Conservation (phyloP, 2,113 vertebrate species). For the Bothrops jararaca region DNA sequence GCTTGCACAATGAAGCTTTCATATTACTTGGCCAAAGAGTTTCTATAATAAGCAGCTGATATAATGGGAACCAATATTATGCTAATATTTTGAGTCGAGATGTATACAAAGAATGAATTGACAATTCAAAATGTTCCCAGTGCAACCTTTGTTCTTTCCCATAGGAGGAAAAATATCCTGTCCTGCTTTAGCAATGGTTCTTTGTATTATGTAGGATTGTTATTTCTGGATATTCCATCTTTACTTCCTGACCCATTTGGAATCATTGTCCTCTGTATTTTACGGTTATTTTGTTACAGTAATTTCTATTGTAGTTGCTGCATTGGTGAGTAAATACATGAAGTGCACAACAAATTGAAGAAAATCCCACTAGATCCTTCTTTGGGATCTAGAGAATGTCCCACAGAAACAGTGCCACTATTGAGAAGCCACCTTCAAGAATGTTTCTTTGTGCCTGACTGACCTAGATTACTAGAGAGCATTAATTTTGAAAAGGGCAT, state of each 20-base stretch:
- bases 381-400: background rate
- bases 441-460: background rate
- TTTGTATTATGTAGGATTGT: background rate
- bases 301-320: background rate
- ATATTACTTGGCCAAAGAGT: slow-evolving; percentile 12
- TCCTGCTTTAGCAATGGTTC: background rate
- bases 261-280: background rate
- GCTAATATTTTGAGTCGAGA: slow-evolving; percentile 53
- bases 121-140: slow-evolving; percentile 32
- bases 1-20: slow-evolving; percentile 29
- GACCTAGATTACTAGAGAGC: background rate
- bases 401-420: background rate
- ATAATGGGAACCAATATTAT: slow-evolving; percentile 20
- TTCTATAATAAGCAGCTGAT: slow-evolving; percentile 32
- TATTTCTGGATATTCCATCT: background rate
- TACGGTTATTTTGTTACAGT: background rate
- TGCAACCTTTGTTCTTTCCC: slow-evolving; percentile 7
- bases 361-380: background rate
- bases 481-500: background rate
- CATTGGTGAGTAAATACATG: background rate
- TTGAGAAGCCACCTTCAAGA: background rate
- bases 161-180: slow-evolving; percentile 20
- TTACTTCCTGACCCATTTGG: background rate
- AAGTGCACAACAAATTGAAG: background rate
- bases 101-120: slow-evolving; percentile 45